These are phyloP conservation scores for Myiozetetes cayanensis DNA, from an alignment of 2,113 vertebrate genomes.

Conservation along the genomic window DNA sequence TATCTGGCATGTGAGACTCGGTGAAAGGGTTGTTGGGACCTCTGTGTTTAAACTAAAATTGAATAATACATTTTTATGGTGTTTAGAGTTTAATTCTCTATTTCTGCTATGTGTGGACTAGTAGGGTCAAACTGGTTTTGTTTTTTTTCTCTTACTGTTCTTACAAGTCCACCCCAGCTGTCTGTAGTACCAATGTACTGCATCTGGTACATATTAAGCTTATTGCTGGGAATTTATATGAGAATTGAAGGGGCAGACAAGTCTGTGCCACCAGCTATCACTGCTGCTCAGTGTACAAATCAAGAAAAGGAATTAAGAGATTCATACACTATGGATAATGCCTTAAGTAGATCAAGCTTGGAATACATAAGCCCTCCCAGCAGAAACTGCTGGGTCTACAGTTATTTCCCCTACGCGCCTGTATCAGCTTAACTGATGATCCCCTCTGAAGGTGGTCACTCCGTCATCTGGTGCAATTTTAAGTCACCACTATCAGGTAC, in stretches of 20 bases:
- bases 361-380: background rate
- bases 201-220: background rate
- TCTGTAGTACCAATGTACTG: background rate
- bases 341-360: slow-evolving; percentile 9
- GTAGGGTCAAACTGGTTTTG: background rate
- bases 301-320: background rate
- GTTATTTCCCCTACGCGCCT: background rate
- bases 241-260: background rate
- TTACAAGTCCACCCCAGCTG: background rate
- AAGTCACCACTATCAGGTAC: background rate
- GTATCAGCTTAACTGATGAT: background rate
- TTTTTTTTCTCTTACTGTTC: background rate
- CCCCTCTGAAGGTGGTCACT: background rate
- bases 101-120: background rate
- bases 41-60: background rate
- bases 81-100: background rate
- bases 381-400: background rate
- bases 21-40: background rate
- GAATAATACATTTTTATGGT: background rate
- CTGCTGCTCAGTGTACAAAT: background rate
- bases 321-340: background rate
- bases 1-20: background rate
- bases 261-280: background rate
- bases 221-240: background rate
- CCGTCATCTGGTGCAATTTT: background rate